Evolutionary conservation across 2,888 invertebrate species (phyloP), one percentile per base, ranked within the genome.

Genomic region (Drosophila percnosoma): DNA sequence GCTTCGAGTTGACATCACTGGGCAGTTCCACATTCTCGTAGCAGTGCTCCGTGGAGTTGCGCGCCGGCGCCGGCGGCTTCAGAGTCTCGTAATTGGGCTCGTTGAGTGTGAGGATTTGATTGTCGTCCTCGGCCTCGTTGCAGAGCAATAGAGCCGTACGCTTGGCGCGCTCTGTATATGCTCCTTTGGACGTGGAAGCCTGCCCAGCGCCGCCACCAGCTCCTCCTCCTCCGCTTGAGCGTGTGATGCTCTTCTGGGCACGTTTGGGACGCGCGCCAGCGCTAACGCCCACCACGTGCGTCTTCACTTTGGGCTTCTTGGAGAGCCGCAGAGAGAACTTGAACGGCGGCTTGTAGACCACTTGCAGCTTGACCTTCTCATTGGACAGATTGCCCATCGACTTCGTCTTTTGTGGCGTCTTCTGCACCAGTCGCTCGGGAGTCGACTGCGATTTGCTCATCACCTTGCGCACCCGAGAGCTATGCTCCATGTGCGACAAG

Each of bases 301-400:
- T 93, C 68, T 93, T 93, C 0, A 93, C 92, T 36, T 92, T 91
- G 13, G 92, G 91, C 71, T 92, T 93, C 79, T 93, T 93, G 0
- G 93, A 93, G 15, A 97, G 94, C 91, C 96, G 96, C 63, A 97
- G 95, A 92, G 97, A 97, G 92, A 97, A 97, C 89, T 97, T 96
- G 93, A 97, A 97, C 15, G 97, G 97, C 59, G 97, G 97, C 91
- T 97, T 97, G 92, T 97, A 97, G 33, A 97, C 96, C 40, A 97
- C 97, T 92, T 97, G 97, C 29, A 97, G 93, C 78, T 96, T 95
- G 15, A 97, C 95, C 91, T 96, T 96, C 69, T 95, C 95, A 83
- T 95, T 95, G 42, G 92, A 90, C 45, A 96, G 94, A 88, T 96
- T 96, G 24, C 96, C 96, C 72, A 96, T 95, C 86, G 96, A 96